Evolutionary conservation across 2,888 invertebrate species (phyloP).

Genomic region (Anoncus sp.): DNA sequence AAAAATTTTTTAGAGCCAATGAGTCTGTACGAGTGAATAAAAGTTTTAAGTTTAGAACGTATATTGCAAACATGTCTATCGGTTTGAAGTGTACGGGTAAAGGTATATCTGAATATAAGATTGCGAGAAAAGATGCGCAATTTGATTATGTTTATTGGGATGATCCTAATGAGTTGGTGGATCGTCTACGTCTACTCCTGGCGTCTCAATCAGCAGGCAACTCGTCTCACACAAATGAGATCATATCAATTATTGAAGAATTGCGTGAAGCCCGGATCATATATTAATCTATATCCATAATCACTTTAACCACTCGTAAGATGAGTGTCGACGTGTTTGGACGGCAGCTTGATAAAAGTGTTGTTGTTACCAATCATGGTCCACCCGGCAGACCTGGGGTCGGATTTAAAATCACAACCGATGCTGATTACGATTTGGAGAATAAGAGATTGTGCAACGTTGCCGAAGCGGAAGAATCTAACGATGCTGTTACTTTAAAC

Average conservation of each 20-base stretch:
- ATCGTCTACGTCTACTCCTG: slow-evolving; percentile 37
- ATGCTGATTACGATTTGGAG: slow-evolving; percentile 51
- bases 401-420: slow-evolving; percentile 45
- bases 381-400: slow-evolving; percentile 11
- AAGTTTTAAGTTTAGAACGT: slow-evolving; percentile 25
- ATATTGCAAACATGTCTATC: neutral
- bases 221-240: slow-evolving; percentile 42
- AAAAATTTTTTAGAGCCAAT: slow-evolving; percentile 33
- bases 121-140: neutral
- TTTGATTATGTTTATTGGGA: slow-evolving; percentile 42
- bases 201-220: slow-evolving; percentile 47
- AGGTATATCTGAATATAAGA: slow-evolving; percentile 15
- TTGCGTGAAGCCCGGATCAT: too few species aligned
- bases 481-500: slow-evolving; percentile 39
- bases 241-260: slow-evolving; percentile 39
- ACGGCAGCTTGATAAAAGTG: too few species aligned
- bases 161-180: too few species aligned
- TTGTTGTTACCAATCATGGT: neutral
- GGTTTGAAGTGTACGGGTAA: neutral
- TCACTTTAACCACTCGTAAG: too few species aligned
- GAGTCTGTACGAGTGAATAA: slow-evolving; percentile 10
- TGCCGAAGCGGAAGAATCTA: slow-evolving; percentile 11
- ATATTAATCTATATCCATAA: too few species aligned
- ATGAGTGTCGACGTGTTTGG: too few species aligned
- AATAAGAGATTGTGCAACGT: slow-evolving; percentile 53